Base-by-base conservation (phyloP, 37 sponge, comb jelly and placozoan genomes). In the Crambe crambe region DNA sequence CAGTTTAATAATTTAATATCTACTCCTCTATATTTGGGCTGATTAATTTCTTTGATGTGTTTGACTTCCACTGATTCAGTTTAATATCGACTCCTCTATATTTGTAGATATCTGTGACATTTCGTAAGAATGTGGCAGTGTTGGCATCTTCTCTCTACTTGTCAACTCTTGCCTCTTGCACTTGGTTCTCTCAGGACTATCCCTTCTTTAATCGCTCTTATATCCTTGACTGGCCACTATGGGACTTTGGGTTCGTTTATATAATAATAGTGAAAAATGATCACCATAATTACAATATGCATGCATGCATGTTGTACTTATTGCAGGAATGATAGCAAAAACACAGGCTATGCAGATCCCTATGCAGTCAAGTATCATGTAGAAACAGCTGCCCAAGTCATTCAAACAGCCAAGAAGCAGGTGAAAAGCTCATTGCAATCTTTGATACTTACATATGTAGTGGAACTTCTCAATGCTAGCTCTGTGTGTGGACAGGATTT, bases 131-230 rank as follows among this genome's bases (percentile, higher is more conserved):
- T 66, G 67, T 21, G 27, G 90, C 85, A 12, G 37, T 65, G 0
- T 40, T 89, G 35, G 90, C 70, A 17, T 80, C 90, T 5, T 80
- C 85, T 22, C 73, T 90, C 29, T 80, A 71, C 72, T 41, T 68
- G 6, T 56, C 80, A 54, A 58, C 42, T n/a, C 60, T 85, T 15
- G 56, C 51, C 18, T 22, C 66, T 22, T 90, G 90, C 54, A 80
- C 85, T 4, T 90, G 76, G 76, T 58, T 37, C 32, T 58, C 74
- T 8, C 60, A 47, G n/a, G 18, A 25, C 9, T 56, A 56, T 0
- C 89, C 81, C 20, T 76, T 34, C 44, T 80, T 89, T 39, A 73
- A 79, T 37, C 5, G 67, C 1, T 42, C 74, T 30, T 84, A 44
- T 57, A 41, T 89, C 58, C 8, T 22, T 0, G 37, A 85, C 32